Percentiles rank a stretch among this genome's conserved stretches.
These are phyloP conservation scores for Drosophila virilis DNA, from an alignment of 1,140 invertebrate genomes.

Conservation along the genomic window DNA sequence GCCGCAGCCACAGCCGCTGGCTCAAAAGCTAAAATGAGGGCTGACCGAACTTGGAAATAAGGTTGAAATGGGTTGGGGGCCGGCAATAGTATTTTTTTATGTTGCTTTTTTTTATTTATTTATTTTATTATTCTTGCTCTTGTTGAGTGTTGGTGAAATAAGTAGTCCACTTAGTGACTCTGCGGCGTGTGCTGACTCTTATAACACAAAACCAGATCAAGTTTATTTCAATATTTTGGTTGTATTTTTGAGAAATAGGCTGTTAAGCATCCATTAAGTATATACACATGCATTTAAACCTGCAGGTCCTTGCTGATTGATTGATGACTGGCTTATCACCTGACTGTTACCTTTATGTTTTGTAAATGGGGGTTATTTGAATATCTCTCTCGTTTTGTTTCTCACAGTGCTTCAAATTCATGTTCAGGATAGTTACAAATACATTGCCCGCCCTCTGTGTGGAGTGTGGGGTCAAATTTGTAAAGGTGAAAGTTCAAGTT, in stretches of 20 bases:
- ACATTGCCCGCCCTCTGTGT: too few relatives aligned
- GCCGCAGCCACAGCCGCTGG: conserved; percentile 2
- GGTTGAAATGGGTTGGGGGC: conserved; percentile 15
- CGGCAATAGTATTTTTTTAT: conserved; percentile 2
- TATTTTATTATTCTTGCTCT: background rate
- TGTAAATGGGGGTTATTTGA: too few relatives aligned
- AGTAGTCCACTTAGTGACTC: conserved; percentile 8
- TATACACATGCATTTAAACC: too few relatives aligned
- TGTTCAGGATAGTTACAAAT: too few relatives aligned
- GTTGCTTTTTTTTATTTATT: background rate
- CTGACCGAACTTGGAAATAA: conserved; percentile 17
- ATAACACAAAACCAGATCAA: conserved; percentile 1
- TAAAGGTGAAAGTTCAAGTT: too few relatives aligned
- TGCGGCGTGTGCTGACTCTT: background rate
- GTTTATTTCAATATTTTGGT: conserved; percentile 11
- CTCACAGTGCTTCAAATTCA: too few relatives aligned
- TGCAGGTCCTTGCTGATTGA: background rate
- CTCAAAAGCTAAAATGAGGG: background rate
- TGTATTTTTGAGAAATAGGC: too few relatives aligned
- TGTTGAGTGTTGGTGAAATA: conserved; percentile 9
- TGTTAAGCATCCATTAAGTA: too few relatives aligned
- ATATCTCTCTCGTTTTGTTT: too few relatives aligned
- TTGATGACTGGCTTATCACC: background rate
- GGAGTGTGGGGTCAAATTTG: too few relatives aligned
- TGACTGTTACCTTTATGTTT: background rate